Evolutionary conservation across 1,140 invertebrate genomes (phyloP).

Genomic region (Vollenhovia emeryi): DNA sequence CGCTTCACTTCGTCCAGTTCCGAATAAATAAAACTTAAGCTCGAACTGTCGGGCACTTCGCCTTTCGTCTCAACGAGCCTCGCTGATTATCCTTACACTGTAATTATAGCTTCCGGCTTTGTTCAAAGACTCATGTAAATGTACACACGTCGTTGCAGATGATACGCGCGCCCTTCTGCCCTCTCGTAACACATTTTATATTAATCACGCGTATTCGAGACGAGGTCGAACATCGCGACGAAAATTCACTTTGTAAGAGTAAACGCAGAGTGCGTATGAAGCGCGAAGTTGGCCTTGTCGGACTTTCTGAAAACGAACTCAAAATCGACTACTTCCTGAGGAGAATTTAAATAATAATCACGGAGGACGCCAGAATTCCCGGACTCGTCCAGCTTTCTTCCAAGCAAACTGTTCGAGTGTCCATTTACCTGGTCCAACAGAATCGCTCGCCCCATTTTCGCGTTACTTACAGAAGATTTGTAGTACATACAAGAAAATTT

Average conservation of each 20-base stretch:
- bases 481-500: slow-evolving; percentile 50
- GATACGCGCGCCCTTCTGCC: slow-evolving; percentile 62
- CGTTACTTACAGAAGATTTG: slow-evolving; percentile 51
- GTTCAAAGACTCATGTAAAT: slow-evolving; percentile 67
- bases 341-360: background rate
- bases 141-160: slow-evolving; percentile 75
- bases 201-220: slow-evolving; percentile 53
- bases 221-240: slow-evolving; percentile 49
- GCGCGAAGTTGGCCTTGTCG: background rate
- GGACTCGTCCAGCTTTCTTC: background rate
- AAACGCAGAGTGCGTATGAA: background rate
- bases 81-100: slow-evolving; percentile 70
- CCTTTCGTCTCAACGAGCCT: slow-evolving; percentile 9
- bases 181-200: slow-evolving; percentile 61
- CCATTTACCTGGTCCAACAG: slow-evolving; percentile 8
- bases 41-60: slow-evolving; percentile 1
- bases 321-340: background rate
- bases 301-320: background rate
- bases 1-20: background rate
- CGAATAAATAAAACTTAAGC: slow-evolving; percentile 29
- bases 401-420: slow-evolving; percentile 12
- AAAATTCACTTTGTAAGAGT: background rate
- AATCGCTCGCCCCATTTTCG: slow-evolving; percentile 23
- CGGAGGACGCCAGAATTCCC: background rate
- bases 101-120: slow-evolving; percentile 67